phyloP scores from a whole-genome alignment of 2,797 vertebrate species.

The Scolopax bukidnonensis region DNA sequence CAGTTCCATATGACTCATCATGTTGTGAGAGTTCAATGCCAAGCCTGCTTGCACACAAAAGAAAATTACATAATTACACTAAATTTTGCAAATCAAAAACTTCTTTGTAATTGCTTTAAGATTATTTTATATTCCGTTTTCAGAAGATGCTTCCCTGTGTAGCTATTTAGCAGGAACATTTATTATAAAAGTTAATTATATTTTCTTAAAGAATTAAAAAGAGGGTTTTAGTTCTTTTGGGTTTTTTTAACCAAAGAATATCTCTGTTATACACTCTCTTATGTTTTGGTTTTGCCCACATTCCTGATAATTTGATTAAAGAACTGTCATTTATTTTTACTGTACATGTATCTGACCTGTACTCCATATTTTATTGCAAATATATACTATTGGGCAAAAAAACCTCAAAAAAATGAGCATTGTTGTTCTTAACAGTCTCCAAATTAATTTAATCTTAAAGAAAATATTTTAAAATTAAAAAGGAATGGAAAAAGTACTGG shows the following conservation, averaged over 20 bases:
- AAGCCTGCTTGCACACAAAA: conserved; percentile 69
- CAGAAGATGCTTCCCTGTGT: conserved; percentile 42
- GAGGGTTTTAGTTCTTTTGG: not conserved
- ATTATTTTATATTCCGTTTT: conserved; percentile 60
- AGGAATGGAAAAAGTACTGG: not conserved
- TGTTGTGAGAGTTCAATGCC: conserved; percentile 64
- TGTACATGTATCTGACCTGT: not conserved
- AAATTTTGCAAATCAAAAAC: conserved; percentile 66
- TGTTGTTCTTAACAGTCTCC: not conserved
- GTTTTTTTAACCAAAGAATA: not conserved
- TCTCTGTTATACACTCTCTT: not conserved
- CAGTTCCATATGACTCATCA: conserved; percentile 65
- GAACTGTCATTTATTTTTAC: not conserved
- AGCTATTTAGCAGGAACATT: conserved; percentile 51
- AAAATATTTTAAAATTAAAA: not conserved
- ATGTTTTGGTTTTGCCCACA: not conserved
- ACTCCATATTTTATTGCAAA: not conserved
- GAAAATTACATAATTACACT: conserved; percentile 65
- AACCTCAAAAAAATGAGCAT: not conserved
- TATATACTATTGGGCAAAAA: not conserved
- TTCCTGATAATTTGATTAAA: not conserved
- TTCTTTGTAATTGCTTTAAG: conserved; percentile 56
- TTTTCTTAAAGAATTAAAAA: conserved; percentile 29
- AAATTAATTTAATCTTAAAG: not conserved
- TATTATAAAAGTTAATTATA: conserved; percentile 61